Base-by-base conservation (phyloP, 2,113 vertebrate species). In the Vimba vimba region DNA sequence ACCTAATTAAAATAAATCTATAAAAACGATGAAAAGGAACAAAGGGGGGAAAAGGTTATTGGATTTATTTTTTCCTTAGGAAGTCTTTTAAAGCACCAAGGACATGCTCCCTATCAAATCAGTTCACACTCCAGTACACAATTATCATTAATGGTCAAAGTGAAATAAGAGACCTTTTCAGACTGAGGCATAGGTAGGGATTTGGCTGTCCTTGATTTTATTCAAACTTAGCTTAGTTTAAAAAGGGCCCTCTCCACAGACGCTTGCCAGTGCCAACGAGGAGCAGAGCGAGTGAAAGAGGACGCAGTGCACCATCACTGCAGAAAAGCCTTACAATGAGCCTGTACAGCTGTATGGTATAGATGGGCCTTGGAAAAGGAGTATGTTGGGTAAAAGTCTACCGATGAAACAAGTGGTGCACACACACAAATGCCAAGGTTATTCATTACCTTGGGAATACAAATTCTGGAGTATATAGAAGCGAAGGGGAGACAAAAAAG, bases 21-120 rank as follows among this genome's bases (percentile, higher is more conserved):
- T 91, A 90, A 86, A 87, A 91, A 91, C 81, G 88, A 86, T 89
- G 81, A 85, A 86, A 86, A 60, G 82, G 88, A 89, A 87, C 89
- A 90, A 15, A 60, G 75, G 83, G 90, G 88, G 55, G 55, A 3
- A 21, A 0, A 8, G 6, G 52, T 87, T 89, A 90, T 92, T 92
- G 89, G 8, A 93, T 92, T 90, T 74, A 90, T 88, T 91, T 93
- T 94, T 92, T 50, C 10, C 89, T 93, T 92, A 91, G 88, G 84
- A 60, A 73, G 90, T 92, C 91, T 94, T 94, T 93, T 89, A 92
- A 93, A 92, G 87, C 85, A 92, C 90, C 93, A 94, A 94, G 93
- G 94, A 94, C 94, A 91, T 91, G 89, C 90, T 91, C 91, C 89
- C 91, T 90, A 93, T 94, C 88, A 93, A 91, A 93, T 93, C 90